Evolutionary conservation across 2,888 invertebrate species (phyloP).

Genomic region (Hermaeophaga mercurialis): DNA sequence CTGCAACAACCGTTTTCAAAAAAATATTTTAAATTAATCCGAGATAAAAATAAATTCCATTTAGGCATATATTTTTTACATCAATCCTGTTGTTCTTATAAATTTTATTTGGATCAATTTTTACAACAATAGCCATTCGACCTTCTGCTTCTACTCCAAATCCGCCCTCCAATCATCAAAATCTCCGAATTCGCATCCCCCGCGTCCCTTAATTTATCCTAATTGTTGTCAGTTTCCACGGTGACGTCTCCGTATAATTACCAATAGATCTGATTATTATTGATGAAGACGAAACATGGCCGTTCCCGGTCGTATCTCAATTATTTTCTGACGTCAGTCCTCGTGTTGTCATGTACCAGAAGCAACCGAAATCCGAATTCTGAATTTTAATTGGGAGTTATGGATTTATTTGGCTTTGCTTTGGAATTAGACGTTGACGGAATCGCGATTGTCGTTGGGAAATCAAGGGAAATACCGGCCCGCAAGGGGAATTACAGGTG

Average conservation of each 20-base stretch:
- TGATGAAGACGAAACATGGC: conserved; percentile 53
- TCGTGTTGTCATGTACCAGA: conserved; percentile 21
- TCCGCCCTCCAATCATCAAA: conserved; percentile 9
- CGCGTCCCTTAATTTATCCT: conserved; percentile 54
- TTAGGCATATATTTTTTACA: too few species aligned
- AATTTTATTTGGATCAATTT: too few species aligned
- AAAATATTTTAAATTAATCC: too few species aligned
- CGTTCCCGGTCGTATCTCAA: conserved; percentile 41
- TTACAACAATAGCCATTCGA: background rate
- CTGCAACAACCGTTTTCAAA: too few species aligned
- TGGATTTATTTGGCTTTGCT: conserved; percentile 34
- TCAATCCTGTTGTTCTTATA: too few species aligned
- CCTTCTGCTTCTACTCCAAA: background rate
- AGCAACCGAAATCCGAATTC: conserved; percentile 28
- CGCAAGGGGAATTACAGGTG: conserved; percentile 10
- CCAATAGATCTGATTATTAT: conserved; percentile 58
- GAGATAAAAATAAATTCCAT: too few species aligned
- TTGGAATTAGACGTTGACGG: conserved; percentile 20
- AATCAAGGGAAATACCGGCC: conserved; percentile 1
- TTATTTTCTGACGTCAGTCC: conserved; percentile 42
- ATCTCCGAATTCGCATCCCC: conserved; percentile 28
- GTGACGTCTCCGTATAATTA: conserved; percentile 56
- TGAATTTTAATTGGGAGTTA: conserved; percentile 45
- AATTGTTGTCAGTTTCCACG: conserved; percentile 58
- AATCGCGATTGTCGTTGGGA: conserved; percentile 24